phyloP scores from a whole-genome alignment of 2,888 invertebrate species.

The Neocrepidodera transversa region DNA sequence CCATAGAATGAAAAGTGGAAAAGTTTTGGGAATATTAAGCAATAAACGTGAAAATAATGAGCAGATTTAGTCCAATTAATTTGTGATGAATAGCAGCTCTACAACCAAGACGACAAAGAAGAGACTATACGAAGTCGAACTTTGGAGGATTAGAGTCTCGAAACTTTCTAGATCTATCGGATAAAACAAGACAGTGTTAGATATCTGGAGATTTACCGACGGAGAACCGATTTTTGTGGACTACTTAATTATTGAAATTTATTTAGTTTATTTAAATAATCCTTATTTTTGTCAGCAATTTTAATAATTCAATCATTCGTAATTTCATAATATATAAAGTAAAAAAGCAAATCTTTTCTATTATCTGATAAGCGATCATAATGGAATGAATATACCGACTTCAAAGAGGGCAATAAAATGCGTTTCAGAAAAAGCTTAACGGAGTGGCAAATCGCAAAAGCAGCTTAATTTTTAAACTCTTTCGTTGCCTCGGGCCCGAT shows the following conservation, averaged over 20 bases:
- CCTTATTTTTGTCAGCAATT: too few species aligned
- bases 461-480: constrained; percentile 20
- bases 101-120: constrained; percentile 3
- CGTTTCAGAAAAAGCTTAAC: constrained; percentile 19
- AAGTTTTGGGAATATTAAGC: constrained; percentile 16
- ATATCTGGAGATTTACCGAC: background rate
- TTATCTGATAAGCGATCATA: constrained; percentile 12
- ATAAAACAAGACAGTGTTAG: constrained; percentile 4
- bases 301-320: too few species aligned
- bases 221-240: background rate
- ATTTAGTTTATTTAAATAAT: too few species aligned
- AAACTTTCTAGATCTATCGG: constrained; percentile 12
- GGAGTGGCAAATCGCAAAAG: constrained; percentile 17
- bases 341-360: background rate
- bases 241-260: too few species aligned
- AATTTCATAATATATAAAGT: background rate
- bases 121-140: constrained; percentile 7
- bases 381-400: constrained; percentile 5
- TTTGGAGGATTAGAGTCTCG: constrained; percentile 14
- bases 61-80: constrained; percentile 14
- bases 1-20: constrained; percentile 10
- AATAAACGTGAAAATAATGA: constrained; percentile 15
- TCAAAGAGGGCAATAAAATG: constrained; percentile 20
- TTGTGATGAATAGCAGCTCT: constrained; percentile 14
- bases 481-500: constrained; percentile 3